phyloP scores from a whole-genome alignment of 2,888 invertebrate species.

The Pseudanteris insignis region DNA sequence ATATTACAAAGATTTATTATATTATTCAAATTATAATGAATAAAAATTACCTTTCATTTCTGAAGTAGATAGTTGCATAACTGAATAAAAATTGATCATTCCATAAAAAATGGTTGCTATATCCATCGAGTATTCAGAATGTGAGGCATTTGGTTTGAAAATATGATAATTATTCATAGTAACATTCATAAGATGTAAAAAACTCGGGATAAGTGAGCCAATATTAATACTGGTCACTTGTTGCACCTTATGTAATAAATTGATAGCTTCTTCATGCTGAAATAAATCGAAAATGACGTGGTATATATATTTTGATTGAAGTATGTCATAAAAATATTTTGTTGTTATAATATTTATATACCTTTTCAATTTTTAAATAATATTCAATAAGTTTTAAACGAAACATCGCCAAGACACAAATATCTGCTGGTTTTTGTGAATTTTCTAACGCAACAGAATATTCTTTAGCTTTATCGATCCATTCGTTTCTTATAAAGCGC shows the following conservation, averaged over 20 bases:
- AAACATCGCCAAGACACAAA: slow-evolving; percentile 50
- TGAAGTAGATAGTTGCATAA: too few relatives aligned
- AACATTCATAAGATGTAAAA: slow-evolving; percentile 49
- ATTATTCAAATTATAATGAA: too few relatives aligned
- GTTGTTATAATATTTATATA: too few relatives aligned
- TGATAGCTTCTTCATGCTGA: slow-evolving; percentile 51
- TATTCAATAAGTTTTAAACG: slow-evolving; percentile 58
- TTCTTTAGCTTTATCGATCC: slow-evolving; percentile 52
- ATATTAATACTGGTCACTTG: slow-evolving; percentile 41
- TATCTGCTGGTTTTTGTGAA: slow-evolving; percentile 40
- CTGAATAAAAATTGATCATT: slow-evolving; percentile 48
- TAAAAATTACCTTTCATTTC: too few relatives aligned
- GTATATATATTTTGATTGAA: too few relatives aligned
- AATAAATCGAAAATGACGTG: not conserved
- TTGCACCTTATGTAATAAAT: slow-evolving; percentile 48
- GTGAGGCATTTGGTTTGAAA: slow-evolving; percentile 45
- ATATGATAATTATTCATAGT: slow-evolving; percentile 50
- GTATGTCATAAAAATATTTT: too few relatives aligned
- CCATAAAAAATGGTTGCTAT: slow-evolving; percentile 54
- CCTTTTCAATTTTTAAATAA: slow-evolving; percentile 56
- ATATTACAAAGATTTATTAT: too few relatives aligned
- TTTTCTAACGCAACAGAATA: slow-evolving; percentile 37
- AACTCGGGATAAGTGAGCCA: slow-evolving; percentile 46
- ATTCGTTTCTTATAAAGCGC: slow-evolving; percentile 50
- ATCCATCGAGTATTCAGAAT: slow-evolving; percentile 51